Conservation (phyloP, 1,140 invertebrate species). For the Leptoteleia sp. region DNA sequence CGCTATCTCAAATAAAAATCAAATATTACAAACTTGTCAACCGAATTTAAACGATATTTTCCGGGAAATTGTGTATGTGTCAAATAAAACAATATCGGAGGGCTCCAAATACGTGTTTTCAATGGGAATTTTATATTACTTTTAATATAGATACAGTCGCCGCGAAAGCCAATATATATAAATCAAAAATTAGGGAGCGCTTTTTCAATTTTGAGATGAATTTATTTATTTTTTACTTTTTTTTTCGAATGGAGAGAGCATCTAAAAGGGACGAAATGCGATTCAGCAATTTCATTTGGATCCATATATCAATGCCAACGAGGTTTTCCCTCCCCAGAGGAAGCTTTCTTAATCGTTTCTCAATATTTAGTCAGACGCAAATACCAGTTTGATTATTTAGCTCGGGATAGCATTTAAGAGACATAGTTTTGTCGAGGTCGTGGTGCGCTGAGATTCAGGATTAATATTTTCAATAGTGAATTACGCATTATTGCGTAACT, state of each 20-base stretch:
- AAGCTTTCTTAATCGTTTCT: conserved; percentile 47
- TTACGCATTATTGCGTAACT: conserved; percentile 43
- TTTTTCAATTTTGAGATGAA: conserved; percentile 8
- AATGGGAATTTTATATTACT: too few species aligned
- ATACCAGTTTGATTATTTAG: conserved; percentile 46
- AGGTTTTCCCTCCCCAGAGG: conserved; percentile 30
- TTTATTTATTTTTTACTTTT: conserved; percentile 13
- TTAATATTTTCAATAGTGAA: conserved; percentile 12
- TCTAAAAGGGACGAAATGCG: conserved; percentile 12
- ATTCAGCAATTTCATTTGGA: conserved; percentile 36
- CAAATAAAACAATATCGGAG: too few species aligned
- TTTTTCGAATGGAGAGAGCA: not conserved
- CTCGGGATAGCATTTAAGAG: conserved; percentile 13
- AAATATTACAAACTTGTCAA: too few species aligned
- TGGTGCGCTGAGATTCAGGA: conserved; percentile 26
- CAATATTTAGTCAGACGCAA: conserved; percentile 37
- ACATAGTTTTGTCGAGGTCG: conserved; percentile 26
- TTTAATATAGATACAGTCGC: too few species aligned
- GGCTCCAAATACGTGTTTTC: too few species aligned
- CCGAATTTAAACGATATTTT: too few species aligned
- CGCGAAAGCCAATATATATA: too few species aligned
- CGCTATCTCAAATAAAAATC: too few species aligned
- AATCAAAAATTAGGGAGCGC: conserved; percentile 2
- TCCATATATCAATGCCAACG: conserved; percentile 43
- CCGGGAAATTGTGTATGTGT: too few species aligned